Evolutionary conservation across 2,113 vertebrate species (phyloP).

Genomic region (Clinocottus analis): DNA sequence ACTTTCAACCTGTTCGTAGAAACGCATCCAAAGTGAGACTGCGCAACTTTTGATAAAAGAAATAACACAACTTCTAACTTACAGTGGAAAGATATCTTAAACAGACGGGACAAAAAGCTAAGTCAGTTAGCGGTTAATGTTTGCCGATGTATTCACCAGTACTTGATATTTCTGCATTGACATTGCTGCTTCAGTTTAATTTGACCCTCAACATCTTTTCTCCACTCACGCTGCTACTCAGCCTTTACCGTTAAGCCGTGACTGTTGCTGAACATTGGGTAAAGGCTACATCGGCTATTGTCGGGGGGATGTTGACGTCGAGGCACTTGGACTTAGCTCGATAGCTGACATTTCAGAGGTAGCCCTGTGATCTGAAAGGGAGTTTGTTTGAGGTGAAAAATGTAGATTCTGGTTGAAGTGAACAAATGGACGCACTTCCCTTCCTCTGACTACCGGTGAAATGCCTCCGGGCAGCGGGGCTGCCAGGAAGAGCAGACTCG

Average conservation of each 20-base stretch:
- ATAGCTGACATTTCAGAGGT: not conserved
- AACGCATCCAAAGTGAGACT: not conserved
- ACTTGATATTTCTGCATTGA: not conserved
- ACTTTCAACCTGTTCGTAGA: not conserved
- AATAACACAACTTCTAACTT: not conserved
- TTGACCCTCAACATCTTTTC: not conserved
- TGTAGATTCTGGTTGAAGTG: slow-evolving; percentile 20
- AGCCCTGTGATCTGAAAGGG: slow-evolving; percentile 13
- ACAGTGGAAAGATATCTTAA: not conserved
- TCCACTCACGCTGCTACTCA: not conserved
- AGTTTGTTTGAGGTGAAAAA: slow-evolving; percentile 16
- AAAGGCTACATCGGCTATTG: not conserved
- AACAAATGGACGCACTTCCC: slow-evolving; percentile 32
- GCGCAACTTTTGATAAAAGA: not conserved
- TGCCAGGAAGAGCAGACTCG: slow-evolving; percentile 39
- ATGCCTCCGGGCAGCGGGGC: slow-evolving; percentile 44
- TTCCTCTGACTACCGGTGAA: slow-evolving; percentile 23
- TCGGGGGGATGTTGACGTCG: not conserved
- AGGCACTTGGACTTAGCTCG: not conserved
- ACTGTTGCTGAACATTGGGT: not conserved
- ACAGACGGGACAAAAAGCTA: not conserved
- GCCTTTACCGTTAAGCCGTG: not conserved
- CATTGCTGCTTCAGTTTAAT: not conserved
- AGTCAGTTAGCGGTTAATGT: not conserved
- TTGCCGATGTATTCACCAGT: not conserved